These are phyloP conservation scores for Telenomus remus DNA, from an alignment of 1,140 invertebrate species.

Conservation along the genomic window DNA sequence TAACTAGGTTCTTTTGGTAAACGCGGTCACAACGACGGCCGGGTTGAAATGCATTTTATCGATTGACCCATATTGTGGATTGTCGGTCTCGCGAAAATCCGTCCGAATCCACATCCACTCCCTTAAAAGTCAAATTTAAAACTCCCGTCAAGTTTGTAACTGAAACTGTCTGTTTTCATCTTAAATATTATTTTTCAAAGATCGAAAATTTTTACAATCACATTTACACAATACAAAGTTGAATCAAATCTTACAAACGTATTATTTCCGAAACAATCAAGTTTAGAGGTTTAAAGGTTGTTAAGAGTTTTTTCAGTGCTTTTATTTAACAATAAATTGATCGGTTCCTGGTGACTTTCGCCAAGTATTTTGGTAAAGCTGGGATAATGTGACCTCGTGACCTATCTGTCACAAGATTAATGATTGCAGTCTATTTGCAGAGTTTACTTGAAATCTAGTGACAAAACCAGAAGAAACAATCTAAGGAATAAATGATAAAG, in stretches of 20 bases:
- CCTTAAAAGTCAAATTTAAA: not conserved
- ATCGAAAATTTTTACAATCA: too few species aligned
- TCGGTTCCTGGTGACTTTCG: conserved; percentile 3
- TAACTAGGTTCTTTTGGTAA: conserved; percentile 62
- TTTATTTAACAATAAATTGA: conserved; percentile 3
- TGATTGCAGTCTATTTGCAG: conserved; percentile 49
- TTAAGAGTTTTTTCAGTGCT: not conserved
- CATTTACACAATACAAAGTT: too few species aligned
- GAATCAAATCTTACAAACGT: too few species aligned
- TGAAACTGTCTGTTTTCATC: too few species aligned
- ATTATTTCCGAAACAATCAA: too few species aligned
- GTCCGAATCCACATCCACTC: conserved; percentile 47
- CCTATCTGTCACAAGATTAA: conserved; percentile 45
- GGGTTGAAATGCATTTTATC: conserved; percentile 68
- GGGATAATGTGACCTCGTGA: conserved; percentile 46
- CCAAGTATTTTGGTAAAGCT: conserved; percentile 5
- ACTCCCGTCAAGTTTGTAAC: too few species aligned
- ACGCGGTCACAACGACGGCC: conserved; percentile 53
- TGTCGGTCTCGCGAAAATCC: conserved; percentile 65
- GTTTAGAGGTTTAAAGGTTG: too few species aligned
- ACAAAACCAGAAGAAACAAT: not conserved
- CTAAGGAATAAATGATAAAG: too few species aligned
- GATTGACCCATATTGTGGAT: conserved; percentile 70
- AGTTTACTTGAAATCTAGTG: conserved; percentile 15
- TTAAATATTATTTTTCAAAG: too few species aligned